A percentile compares a stretch with the other conserved stretches of the same genome.
Conservation (phyloP, 35 echinoderm and acorn worm genomes). For the Stichopus chloronotus region DNA sequence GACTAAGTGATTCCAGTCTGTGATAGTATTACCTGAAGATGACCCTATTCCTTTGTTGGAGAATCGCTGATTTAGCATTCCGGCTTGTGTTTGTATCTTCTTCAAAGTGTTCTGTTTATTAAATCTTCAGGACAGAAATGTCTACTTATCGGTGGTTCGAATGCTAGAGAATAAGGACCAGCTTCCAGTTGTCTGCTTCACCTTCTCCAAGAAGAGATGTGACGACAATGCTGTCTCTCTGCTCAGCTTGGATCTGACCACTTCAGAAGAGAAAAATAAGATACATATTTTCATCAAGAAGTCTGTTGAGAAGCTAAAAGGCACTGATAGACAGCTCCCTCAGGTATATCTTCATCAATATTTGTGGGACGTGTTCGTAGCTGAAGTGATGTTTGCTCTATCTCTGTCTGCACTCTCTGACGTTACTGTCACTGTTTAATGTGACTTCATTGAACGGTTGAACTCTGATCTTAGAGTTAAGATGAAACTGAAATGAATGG, state of each 20-base stretch:
- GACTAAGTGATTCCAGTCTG: too few species aligned
- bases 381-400: too few species aligned
- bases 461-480: too few species aligned
- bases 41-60: too few species aligned
- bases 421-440: too few species aligned
- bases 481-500: too few species aligned
- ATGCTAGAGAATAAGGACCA: conserved; percentile 94
- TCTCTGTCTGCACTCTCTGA: too few species aligned
- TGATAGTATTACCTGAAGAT: too few species aligned
- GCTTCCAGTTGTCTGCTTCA: conserved; percentile 91
- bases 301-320: conserved; percentile 81
- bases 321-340: conserved; percentile 76
- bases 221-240: conserved; percentile 84
- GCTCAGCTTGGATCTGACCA: conserved; percentile 83
- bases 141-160: conserved; percentile 84
- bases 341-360: conserved; percentile 59
- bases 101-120: neutral
- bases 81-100: too few species aligned
- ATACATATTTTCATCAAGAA: conserved; percentile 93
- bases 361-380: neutral
- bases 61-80: too few species aligned
- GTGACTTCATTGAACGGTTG: too few species aligned
- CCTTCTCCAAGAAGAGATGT: conserved; percentile 97
- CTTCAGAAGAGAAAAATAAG: conserved; percentile 84
- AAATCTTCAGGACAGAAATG: conserved; percentile 77